Percentiles rank a stretch among this genome's conserved stretches.
Conservation (phyloP, 1,140 invertebrate genomes). For the Pseudomyrmex dendroicus region DNA sequence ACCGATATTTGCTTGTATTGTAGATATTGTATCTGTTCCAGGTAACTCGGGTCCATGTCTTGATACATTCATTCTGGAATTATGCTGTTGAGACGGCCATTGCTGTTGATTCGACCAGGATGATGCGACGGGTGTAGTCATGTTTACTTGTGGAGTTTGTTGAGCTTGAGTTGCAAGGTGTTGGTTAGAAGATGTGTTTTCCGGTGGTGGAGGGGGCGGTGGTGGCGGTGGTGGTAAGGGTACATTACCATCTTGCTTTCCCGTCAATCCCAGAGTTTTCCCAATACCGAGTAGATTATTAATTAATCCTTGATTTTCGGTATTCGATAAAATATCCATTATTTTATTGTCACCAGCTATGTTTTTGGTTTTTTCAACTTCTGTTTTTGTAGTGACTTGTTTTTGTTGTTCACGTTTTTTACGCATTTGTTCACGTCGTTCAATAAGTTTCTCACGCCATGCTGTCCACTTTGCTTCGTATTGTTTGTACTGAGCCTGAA, state of each 20-base stretch:
- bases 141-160: conserved; percentile 60
- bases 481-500: conserved; percentile 89
- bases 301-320: conserved; percentile 83
- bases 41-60: neutral
- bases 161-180: conserved; percentile 39
- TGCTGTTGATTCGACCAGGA: conserved; percentile 81
- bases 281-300: conserved; percentile 84
- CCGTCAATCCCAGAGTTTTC: conserved; percentile 82
- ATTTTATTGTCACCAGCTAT: conserved; percentile 83
- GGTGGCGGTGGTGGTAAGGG: conserved; percentile 50
- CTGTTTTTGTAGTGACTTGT: conserved; percentile 75
- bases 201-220: conserved; percentile 64
- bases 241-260: conserved; percentile 74
- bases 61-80: conserved; percentile 68
- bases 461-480: conserved; percentile 94
- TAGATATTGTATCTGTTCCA: neutral
- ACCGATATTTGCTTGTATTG: neutral
- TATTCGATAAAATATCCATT: conserved; percentile 82
- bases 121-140: conserved; percentile 72
- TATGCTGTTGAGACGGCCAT: conserved; percentile 80
- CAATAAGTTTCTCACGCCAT: conserved; percentile 91
- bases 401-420: conserved; percentile 87
- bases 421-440: conserved; percentile 92
- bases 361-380: conserved; percentile 81
- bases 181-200: conserved; percentile 31